Conservation (phyloP, 2,797 vertebrate genomes). For the Notoglanidium macrostoma region DNA sequence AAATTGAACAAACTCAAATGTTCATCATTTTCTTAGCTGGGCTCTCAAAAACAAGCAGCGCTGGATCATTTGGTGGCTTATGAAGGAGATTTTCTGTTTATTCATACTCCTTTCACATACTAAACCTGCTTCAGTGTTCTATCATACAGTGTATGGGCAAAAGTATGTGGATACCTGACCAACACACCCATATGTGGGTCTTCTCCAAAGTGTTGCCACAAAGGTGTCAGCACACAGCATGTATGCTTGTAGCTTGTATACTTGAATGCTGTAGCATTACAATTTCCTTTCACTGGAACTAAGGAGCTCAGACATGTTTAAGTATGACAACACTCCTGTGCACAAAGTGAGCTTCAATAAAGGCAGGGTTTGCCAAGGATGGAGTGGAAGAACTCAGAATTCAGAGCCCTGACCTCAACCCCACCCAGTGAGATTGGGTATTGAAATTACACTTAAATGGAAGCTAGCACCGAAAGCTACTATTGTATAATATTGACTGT, state of each 20-base stretch:
- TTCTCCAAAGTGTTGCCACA: neutral
- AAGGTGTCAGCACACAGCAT: neutral
- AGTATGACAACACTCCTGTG: neutral
- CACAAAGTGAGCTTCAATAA: neutral
- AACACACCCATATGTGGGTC: neutral
- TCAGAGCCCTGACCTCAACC: neutral
- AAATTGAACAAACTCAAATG: conserved; percentile 18
- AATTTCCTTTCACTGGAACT: neutral
- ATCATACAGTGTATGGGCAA: neutral
- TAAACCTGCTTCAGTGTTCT: neutral
- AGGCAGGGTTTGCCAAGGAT: neutral
- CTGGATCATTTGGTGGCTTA: neutral
- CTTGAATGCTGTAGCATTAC: neutral
- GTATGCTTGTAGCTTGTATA: too few relatives aligned
- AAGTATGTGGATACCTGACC: neutral
- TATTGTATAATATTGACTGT: neutral
- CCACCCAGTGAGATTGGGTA: too few relatives aligned
- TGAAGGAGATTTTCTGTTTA: neutral
- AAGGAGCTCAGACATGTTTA: neutral
- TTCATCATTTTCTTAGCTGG: neutral
- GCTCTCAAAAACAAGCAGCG: neutral
- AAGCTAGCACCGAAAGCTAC: neutral
- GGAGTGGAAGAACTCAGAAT: neutral
- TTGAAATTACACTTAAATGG: neutral
- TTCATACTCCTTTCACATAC: too few relatives aligned